Percentiles rank a stretch among this genome's conserved stretches.
phyloP scores from a whole-genome alignment of 2,888 invertebrate species.

The Drosophila vallismaia region DNA sequence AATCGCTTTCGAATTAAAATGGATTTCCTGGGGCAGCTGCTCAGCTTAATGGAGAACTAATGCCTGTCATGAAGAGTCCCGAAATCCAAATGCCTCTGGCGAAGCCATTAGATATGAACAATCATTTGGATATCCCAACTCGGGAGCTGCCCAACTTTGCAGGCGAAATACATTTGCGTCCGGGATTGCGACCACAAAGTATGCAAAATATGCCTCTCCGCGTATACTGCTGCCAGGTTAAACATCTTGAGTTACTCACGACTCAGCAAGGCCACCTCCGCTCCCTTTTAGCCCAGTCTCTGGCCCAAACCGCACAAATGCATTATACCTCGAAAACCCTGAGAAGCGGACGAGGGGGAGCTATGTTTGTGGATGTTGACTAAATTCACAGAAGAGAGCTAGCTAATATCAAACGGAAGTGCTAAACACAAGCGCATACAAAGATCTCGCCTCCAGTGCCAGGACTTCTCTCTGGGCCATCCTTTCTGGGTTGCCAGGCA shows the following conservation, averaged over 20 bases:
- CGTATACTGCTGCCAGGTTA: slow-evolving; percentile 29
- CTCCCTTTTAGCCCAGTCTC: neutral
- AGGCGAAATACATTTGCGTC: slow-evolving; percentile 53
- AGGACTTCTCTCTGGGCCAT: slow-evolving; percentile 54
- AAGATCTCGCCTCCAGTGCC: slow-evolving; percentile 10
- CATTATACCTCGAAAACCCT: slow-evolving; percentile 55
- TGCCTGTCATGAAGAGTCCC: slow-evolving; percentile 7
- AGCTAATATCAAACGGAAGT: slow-evolving; percentile 79
- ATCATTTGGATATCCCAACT: neutral
- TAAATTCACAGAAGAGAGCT: slow-evolving; percentile 71
- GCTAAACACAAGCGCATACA: slow-evolving; percentile 51
- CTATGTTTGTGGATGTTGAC: slow-evolving; percentile 64
- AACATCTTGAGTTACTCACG: slow-evolving; percentile 45
- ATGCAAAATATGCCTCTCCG: slow-evolving; percentile 64
- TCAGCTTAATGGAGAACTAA: slow-evolving; percentile 28
- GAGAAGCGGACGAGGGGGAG: neutral
- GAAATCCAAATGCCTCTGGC: slow-evolving; percentile 13
- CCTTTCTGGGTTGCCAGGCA: slow-evolving; percentile 61
- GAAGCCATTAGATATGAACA: slow-evolving; percentile 35
- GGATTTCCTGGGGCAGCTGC: neutral
- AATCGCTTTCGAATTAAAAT: neutral
- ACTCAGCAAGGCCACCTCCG: slow-evolving; percentile 27
- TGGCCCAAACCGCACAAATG: slow-evolving; percentile 70
- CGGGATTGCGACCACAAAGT: slow-evolving; percentile 64
- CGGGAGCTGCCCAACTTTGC: slow-evolving; percentile 11